Base-by-base conservation (phyloP, 2,113 vertebrate species). In the Melanotaenia duboulayi region DNA sequence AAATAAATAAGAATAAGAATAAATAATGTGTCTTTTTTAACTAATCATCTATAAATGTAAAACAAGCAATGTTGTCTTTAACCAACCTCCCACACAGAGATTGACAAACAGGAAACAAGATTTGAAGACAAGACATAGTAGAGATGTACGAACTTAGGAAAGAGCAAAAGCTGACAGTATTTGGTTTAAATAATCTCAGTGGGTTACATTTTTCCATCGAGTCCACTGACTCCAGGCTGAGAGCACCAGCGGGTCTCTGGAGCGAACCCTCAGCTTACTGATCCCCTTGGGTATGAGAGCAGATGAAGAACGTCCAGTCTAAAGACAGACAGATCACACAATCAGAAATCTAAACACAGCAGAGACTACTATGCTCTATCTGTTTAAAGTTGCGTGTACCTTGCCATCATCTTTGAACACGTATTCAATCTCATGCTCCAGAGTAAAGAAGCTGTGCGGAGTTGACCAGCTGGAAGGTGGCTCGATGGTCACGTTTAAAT, bases 141-240 rank as follows among this genome's bases (percentile, higher is more conserved):
- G 65, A 73, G 49, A 65, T 37, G 24, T 46, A 6, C 54, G 58
- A 54, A 46, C 10, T 66, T 67, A 17, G 25, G 65, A 22, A 35
- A 61, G 52, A 70, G 58, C 39, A 50, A 48, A 40, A 79, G 59
- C 17, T 59, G 79, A 71, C 22, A 76, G 60, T 24, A n/a, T 2
- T 74, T 22, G 11, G 7, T 2, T 76, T 2, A 57, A 24, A 65
- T 12, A 55, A 58, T 35, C 0, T 93, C 65, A 93, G 40, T 59
- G 7, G 71, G 57, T 92, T 93, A 95, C 91, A 79, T 93, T 90
- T 90, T 87, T 86, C 94, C 93, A 95, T 1, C 44, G 11, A 50
- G 80, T 92, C 94, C 94, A 95, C 48, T 88, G 40, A 71, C 94
- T 93, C 94, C 94, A 95, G 63, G 64, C 2, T 1, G 93, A 93